These are phyloP conservation scores for Diabrotica undecimpunctata DNA, from an alignment of 1,140 invertebrate genomes.

Conservation along the genomic window DNA sequence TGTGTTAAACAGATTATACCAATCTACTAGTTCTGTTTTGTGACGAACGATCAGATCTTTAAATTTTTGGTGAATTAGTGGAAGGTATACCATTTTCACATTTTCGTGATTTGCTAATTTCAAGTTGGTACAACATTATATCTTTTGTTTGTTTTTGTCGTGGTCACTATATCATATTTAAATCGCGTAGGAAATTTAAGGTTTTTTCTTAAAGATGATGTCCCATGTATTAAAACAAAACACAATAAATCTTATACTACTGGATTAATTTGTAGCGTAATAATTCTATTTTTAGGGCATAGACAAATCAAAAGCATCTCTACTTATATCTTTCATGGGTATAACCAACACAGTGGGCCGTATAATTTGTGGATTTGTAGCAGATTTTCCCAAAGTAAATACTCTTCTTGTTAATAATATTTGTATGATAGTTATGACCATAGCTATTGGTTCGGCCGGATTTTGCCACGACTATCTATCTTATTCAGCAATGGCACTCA, in stretches of 20 bases:
- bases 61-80: too few relatives aligned
- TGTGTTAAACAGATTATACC: too few relatives aligned
- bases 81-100: too few relatives aligned
- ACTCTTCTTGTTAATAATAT: constrained; percentile 92
- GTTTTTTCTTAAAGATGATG: too few relatives aligned
- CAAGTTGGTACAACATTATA: too few relatives aligned
- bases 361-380: constrained; percentile 80
- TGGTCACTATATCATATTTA: too few relatives aligned
- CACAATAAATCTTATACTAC: not conserved
- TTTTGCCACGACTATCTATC: constrained; percentile 76
- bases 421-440: constrained; percentile 83
- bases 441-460: constrained; percentile 80
- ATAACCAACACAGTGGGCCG: constrained; percentile 91
- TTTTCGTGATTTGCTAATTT: too few relatives aligned
- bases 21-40: too few relatives aligned
- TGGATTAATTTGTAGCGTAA: not conserved
- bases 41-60: too few relatives aligned
- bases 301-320: constrained; percentile 70
- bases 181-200: too few relatives aligned
- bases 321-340: constrained; percentile 90
- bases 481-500: constrained; percentile 79
- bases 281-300: constrained; percentile 60
- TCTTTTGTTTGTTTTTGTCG: too few relatives aligned
- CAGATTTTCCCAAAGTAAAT: constrained; percentile 82
- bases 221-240: too few relatives aligned